Evolutionary conservation across 92 coral and sea anemone species (phyloP).

Genomic region (Bergia sp.): DNA sequence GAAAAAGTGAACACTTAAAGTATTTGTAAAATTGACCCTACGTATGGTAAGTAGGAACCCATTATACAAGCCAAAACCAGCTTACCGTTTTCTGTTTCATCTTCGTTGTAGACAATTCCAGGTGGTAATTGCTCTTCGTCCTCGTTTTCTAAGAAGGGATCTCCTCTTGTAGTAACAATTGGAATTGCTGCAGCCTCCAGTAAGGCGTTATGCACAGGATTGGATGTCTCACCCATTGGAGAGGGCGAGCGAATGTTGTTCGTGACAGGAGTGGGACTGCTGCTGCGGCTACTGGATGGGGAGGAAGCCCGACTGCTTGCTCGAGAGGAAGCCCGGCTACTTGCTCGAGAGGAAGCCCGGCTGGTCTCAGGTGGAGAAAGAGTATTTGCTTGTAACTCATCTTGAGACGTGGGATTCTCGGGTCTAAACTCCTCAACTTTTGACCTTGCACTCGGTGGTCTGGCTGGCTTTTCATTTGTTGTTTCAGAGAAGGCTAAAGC

Average conservation of each 20-base stretch:
- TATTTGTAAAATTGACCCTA: too few relatives aligned
- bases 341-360: background rate
- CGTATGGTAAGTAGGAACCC: too few relatives aligned
- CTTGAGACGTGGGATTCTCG: background rate
- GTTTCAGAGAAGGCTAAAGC: conserved; percentile 25
- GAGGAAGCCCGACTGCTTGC: background rate
- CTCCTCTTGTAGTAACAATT: background rate
- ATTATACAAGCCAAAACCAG: background rate
- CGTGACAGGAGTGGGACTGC: background rate
- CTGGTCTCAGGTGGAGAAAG: background rate
- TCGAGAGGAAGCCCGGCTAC: background rate
- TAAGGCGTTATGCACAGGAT: background rate
- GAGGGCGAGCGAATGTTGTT: conserved; percentile 15
- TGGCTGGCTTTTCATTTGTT: background rate
- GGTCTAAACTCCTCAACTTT: conserved; percentile 6
- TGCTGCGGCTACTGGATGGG: background rate
- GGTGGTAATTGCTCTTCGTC: background rate
- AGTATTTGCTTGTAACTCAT: background rate
- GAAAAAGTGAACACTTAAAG: too few relatives aligned
- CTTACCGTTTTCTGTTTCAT: background rate
- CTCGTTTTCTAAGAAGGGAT: background rate
- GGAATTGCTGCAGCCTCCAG: background rate
- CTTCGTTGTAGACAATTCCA: background rate
- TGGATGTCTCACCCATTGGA: background rate
- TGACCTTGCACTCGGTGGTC: background rate